Percentiles rank a stretch among this genome's conserved stretches.
phyloP scores from a whole-genome alignment of 2,888 invertebrate species.

The Drosophila falleni region DNA sequence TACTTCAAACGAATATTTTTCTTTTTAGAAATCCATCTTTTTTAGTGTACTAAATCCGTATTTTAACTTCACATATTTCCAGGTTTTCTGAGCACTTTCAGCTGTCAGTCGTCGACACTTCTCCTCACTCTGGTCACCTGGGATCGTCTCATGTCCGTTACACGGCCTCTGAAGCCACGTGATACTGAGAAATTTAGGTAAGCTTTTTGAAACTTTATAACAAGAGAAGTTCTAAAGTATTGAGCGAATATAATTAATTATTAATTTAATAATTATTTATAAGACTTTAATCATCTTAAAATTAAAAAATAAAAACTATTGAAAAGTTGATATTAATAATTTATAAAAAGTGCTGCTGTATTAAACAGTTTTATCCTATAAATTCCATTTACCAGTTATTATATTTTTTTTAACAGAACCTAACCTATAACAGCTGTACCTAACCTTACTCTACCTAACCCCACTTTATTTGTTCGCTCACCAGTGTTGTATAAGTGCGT shows the following conservation, averaged over 20 bases:
- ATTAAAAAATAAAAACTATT: no score
- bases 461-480: not conserved
- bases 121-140: slow-evolving; percentile 88
- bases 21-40: no score
- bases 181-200: slow-evolving; percentile 80
- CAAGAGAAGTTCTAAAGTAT: not conserved
- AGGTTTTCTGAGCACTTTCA: slow-evolving; percentile 88
- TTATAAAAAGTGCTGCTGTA: no score
- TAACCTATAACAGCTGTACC: not conserved
- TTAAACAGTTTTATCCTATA: no score
- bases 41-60: not conserved
- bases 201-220: slow-evolving; percentile 2
- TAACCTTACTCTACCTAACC: slow-evolving; percentile 2
- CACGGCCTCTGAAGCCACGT: slow-evolving; percentile 86
- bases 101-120: slow-evolving; percentile 88
- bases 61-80: slow-evolving; percentile 12
- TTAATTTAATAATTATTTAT: no score
- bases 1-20: not conserved
- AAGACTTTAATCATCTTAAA: no score
- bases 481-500: slow-evolving; percentile 5
- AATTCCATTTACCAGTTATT: no score
- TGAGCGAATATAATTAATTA: no score
- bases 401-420: not conserved
- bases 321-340: no score
- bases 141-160: slow-evolving; percentile 88